These are phyloP conservation scores for Thamnophis sirtalis DNA, from an alignment of 2,113 vertebrate species.

Conservation along the genomic window DNA sequence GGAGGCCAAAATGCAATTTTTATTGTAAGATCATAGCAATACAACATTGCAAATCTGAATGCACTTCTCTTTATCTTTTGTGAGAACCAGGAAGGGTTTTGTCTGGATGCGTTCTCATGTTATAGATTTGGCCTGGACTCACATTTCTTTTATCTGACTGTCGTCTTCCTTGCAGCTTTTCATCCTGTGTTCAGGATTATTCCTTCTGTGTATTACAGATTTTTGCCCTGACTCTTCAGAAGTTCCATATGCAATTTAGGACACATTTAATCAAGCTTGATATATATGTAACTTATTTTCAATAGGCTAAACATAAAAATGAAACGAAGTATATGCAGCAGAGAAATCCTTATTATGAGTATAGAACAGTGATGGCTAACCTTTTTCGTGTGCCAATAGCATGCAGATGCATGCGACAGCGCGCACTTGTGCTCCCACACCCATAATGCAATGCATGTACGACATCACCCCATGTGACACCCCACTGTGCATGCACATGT, in stretches of 20 bases:
- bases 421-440: too few species aligned
- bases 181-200: background rate
- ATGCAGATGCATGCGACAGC: too few species aligned
- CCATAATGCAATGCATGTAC: too few species aligned
- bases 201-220: background rate
- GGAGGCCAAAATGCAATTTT: background rate
- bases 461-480: too few species aligned
- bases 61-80: background rate
- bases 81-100: background rate
- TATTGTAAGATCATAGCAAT: background rate
- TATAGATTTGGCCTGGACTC: background rate
- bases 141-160: background rate
- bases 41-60: background rate
- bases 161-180: background rate
- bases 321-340: background rate
- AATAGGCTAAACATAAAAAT: background rate
- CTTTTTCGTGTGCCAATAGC: too few species aligned
- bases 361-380: too few species aligned
- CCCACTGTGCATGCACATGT: too few species aligned
- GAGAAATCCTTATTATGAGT: background rate
- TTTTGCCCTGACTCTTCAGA: too few species aligned
- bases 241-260: background rate
- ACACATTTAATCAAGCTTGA: background rate
- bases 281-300: background rate
- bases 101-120: background rate